Evolutionary conservation across 2,113 vertebrate genomes (phyloP), one percentile per base, ranked within the genome.

Genomic region (Hyperoodon ampullatus): DNA sequence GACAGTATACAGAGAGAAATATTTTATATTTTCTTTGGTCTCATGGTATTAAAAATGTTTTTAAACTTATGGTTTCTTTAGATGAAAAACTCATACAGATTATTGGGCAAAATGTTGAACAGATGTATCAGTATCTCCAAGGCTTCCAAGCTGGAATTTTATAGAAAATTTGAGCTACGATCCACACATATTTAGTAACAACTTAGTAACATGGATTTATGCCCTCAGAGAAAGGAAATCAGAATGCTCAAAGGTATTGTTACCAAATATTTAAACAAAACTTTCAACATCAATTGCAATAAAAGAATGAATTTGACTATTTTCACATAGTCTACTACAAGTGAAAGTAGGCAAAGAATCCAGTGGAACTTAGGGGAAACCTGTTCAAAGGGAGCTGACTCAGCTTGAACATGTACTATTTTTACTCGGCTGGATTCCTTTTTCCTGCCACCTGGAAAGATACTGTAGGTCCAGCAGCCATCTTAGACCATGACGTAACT

Each of bases 141-240:
- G 88, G 47, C 6, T 92, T 77, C 70, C 80, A 88, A 80, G 66
- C 9, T 68, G 30, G 15, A 88, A 88, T 94, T 96, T 95, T 84
- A 10, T 9, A 39, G 47, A 85, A 93, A 95, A 81, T 33, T 42
- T 78, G 35, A 75, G 26, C 30, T 80, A 90, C 90, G 68, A 94
- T 78, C 58, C 26, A 84, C 44, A 12, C 65, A 88, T 88, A 94
- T 88, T 93, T 78, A 90, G 30, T 90, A 60, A 95, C 60, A 92
- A 66, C 15, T 77, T 47, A 77, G 14, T 90, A 55, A 44, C 84
- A 81, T 55, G 82, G 63, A 88, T 93, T 92, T 94, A 82, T 82
- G 16, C 6, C 82, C 33, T 33, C 21, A 39, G 50, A 96, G 74
- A 97, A 92, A 21, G 61, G 24, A 9, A 97, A 90, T 71, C 11